phyloP scores from a whole-genome alignment of 92 coral and sea anemone genomes.

The Siderastrea radians region DNA sequence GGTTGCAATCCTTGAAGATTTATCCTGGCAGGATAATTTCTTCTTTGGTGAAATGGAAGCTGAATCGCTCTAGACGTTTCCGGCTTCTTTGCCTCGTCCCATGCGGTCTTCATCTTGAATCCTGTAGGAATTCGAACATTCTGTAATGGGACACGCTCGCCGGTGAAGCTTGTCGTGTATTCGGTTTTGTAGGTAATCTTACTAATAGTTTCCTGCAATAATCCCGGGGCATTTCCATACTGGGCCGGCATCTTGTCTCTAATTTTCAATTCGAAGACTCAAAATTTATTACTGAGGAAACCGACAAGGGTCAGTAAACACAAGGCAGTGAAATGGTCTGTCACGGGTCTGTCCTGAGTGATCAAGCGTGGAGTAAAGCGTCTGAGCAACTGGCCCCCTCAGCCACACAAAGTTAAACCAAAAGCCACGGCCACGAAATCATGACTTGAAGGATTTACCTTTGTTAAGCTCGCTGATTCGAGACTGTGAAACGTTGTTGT shows the following conservation, averaged over 20 bases:
- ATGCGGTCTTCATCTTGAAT: constrained; percentile 63
- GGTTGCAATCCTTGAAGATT: constrained; percentile 88
- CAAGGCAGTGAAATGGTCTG: not conserved
- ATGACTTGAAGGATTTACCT: not conserved
- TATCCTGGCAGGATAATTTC: constrained; percentile 29
- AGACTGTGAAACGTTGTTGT: not conserved
- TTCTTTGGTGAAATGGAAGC: constrained; percentile 46
- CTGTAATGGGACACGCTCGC: constrained; percentile 71
- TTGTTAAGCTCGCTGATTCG: not conserved
- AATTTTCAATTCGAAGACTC: too few species aligned
- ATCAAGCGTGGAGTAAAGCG: not conserved
- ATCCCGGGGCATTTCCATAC: constrained; percentile 56
- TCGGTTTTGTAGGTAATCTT: constrained; percentile 78
- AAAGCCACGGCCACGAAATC: not conserved
- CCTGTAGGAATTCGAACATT: constrained; percentile 70
- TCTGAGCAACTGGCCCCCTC: not conserved
- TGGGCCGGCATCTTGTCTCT: constrained; percentile 4
- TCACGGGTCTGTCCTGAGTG: not conserved
- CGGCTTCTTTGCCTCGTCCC: constrained; percentile 75
- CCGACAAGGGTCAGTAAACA: not conserved
- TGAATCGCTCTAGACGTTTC: constrained; percentile 77
- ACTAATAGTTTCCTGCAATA: constrained; percentile 80
- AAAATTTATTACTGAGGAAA: not conserved
- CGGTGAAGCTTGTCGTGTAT: constrained; percentile 75
- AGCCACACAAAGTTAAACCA: not conserved